Percentiles rank a stretch among this genome's conserved stretches.
phyloP scores from a whole-genome alignment of 2,888 invertebrate species.

The Lacanobia oleracea region DNA sequence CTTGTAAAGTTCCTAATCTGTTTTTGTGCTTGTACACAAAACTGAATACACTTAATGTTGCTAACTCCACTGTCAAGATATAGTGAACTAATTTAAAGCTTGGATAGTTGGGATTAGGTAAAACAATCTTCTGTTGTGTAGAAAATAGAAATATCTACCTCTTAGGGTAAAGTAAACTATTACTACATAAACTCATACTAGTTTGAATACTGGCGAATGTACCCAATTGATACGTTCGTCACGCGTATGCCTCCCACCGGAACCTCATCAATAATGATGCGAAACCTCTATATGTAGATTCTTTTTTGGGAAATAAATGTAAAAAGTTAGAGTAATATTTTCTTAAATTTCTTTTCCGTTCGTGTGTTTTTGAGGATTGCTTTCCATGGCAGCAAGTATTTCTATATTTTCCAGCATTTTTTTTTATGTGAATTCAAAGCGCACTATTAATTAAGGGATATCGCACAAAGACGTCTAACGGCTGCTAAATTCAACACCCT shows the following conservation, averaged over 20 bases:
- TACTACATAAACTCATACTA: too few species aligned
- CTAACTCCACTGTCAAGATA: slow-evolving; percentile 30
- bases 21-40: slow-evolving; percentile 45
- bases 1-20: slow-evolving; percentile 50
- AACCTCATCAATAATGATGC: slow-evolving; percentile 45
- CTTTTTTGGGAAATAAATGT: slow-evolving; percentile 27
- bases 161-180: slow-evolving; percentile 3
- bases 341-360: not conserved
- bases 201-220: slow-evolving; percentile 28
- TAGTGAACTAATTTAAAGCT: slow-evolving; percentile 30
- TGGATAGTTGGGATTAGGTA: slow-evolving; percentile 20
- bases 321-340: slow-evolving; percentile 7
- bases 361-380: not conserved
- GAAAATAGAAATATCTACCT: slow-evolving; percentile 1
- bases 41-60: slow-evolving; percentile 29
- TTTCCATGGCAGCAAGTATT: not conserved
- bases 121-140: slow-evolving; percentile 15
- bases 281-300: slow-evolving; percentile 17
- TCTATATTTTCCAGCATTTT: slow-evolving; percentile 14
- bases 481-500: slow-evolving; percentile 50
- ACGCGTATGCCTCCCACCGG: slow-evolving; percentile 40
- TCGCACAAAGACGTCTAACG: slow-evolving; percentile 45
- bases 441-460: slow-evolving; percentile 54
- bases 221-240: slow-evolving; percentile 48
- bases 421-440: slow-evolving; percentile 31